These are phyloP conservation scores for Leucophenga maculata DNA, from an alignment of 2,888 invertebrate genomes.

Conservation along the genomic window DNA sequence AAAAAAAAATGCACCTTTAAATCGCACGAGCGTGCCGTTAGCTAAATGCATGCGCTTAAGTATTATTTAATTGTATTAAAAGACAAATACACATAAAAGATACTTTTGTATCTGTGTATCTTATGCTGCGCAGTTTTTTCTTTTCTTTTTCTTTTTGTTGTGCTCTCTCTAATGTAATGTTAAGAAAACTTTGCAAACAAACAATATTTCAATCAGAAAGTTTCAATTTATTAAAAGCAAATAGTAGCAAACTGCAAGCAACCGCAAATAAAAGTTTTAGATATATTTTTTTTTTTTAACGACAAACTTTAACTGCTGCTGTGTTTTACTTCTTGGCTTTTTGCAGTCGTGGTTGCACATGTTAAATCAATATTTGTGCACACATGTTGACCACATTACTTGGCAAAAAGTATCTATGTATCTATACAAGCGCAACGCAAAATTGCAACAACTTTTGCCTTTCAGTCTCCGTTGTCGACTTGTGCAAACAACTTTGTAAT, in stretches of 20 bases:
- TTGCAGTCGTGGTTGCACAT: background rate
- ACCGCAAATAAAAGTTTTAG: background rate
- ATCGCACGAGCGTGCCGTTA: conserved; percentile 1
- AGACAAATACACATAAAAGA: no score
- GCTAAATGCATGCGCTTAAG: background rate
- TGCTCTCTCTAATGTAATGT: no score
- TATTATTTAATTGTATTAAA: conserved; percentile 7
- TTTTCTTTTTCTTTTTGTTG: background rate
- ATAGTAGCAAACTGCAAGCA: background rate
- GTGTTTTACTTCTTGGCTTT: conserved; percentile 1
- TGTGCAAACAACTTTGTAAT: conserved; percentile 24
- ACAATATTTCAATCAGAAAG: conserved; percentile 8
- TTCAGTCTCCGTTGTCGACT: background rate
- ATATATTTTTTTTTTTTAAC: background rate
- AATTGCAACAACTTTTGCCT: background rate
- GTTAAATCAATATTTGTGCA: conserved; percentile 24
- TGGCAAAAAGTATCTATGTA: no score
- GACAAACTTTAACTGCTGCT: no score
- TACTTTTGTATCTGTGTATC: no score
- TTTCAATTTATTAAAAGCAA: conserved; percentile 2
- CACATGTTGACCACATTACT: conserved; percentile 10
- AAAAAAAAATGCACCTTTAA: no score
- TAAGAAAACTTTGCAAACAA: no score
- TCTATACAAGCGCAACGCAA: background rate
- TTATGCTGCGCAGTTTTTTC: background rate